A percentile compares a stretch with the other conserved stretches of the same genome.
Evolutionary conservation across 2,797 vertebrate genomes (phyloP).

Genomic region (Caiman crocodilus): DNA sequence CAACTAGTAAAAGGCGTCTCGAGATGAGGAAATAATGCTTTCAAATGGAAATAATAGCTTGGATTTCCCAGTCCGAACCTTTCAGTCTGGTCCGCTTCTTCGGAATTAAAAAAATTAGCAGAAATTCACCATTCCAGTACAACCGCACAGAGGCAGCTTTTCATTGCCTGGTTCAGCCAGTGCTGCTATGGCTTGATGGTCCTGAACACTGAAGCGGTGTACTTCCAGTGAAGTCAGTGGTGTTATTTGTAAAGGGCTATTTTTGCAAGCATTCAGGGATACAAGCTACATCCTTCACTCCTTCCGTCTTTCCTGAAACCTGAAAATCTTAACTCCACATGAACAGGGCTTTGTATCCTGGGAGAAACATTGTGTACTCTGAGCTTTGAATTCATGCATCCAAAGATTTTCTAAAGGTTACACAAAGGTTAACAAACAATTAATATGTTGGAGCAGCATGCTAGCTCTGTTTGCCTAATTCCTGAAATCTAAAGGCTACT

Average conservation of each 20-base stretch:
- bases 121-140: background rate
- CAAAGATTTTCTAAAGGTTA: conserved; percentile 71
- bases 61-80: fast-evolving
- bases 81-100: fast-evolving
- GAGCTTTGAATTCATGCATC: conserved; percentile 41
- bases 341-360: conserved; percentile 17
- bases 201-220: background rate
- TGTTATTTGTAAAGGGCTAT: conserved; percentile 48
- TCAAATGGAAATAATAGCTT: fast-evolving
- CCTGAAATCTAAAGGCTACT: conserved; percentile 51
- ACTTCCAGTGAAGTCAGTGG: background rate
- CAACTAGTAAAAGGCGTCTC: fast-evolving
- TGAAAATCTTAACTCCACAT: conserved; percentile 22
- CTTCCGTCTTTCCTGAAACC: background rate
- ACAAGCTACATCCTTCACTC: conserved; percentile 16
- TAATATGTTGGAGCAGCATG: conserved; percentile 48
- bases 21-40: background rate
- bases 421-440: conserved; percentile 73
- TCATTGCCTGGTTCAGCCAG: too few relatives aligned
- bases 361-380: conserved; percentile 19
- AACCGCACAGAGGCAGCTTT: background rate
- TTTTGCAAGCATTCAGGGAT: conserved; percentile 26
- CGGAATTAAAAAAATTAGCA: background rate
- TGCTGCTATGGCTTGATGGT: background rate
- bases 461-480: conserved; percentile 65